Evolutionary conservation across 2,888 invertebrate species (phyloP), one percentile per base, ranked within the genome.

Genomic region (Chymomyza caudatula): DNA sequence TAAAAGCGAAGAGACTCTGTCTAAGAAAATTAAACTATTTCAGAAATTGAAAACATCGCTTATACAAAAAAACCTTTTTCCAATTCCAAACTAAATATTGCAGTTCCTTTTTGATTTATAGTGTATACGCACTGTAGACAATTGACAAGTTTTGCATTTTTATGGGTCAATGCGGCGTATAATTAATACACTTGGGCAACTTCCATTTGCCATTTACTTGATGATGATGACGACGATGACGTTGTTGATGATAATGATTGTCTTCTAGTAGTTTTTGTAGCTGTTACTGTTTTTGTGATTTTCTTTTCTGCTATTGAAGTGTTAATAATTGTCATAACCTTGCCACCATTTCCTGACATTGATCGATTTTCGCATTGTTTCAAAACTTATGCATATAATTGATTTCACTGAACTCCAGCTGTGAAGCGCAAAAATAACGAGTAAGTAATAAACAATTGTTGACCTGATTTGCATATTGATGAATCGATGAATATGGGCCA

Each of bases 341-440:
- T 81, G 81, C 85, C 85, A 85, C 82, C 81, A 76, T 85, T 81
- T 81, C 82, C 81, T 81, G 81, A 81, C 81, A 85, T 79, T 85
- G 81, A 81, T 81, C 82, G 80, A 81, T 81, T 81, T 80, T 85
- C 61, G 73, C 58, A 73, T 69, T 29, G 8, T 22, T 13, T 51
- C 29, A 42, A 63, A 68, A 63, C 56, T 55, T 69, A 65, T 74
- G 68, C 76, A 78, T 69, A 71, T 72, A 78, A 78, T 82, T 78
- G 79, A 78, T 70, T 70, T 65, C 64, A 54, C 57, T 60, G 78
- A 69, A 72, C 74, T 80, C 84, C 80, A 80, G 78, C 78, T 69
- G 78, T 65, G 69, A 37, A 37, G 29, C 29, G 11, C 29, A 1
- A 37, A 37, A 37, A 37, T 37, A 37, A 11, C n/a, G n/a, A 37